Evolutionary conservation across 2,797 vertebrate genomes (phyloP), one percentile per base, ranked within the genome.

Genomic region (Clarias laeviceps): DNA sequence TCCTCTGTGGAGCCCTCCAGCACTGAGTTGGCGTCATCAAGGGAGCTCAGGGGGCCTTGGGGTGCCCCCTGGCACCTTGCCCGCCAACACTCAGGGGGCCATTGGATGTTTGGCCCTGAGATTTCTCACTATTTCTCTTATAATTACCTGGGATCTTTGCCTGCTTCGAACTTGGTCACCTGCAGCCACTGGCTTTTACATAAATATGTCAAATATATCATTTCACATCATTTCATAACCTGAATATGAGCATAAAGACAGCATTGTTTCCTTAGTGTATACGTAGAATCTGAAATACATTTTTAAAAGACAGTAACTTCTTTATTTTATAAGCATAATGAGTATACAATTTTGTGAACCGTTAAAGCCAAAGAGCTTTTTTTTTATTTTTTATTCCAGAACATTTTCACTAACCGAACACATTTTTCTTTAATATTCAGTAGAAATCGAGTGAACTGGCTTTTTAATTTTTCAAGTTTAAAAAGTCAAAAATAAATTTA

Each of bases 21-120:
- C 85, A 83, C 85, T 87, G 34, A 65, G 91, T 88, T 94, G 93
- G 92, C 94, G 93, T 95, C 95, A 96, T 95, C 93, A 92, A 86
- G 94, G 93, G 94, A 94, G 91, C 83, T 91, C 84, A 50, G 54
- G 81, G 83, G 87, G 85, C 82, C 64, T 81, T 54, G 50, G 78
- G 84, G 77, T 90, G 91, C 90, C 91, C 93, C 91, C 87, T 91
- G 90, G 93, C 86, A 92, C 88, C 91, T 89, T 91, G 92, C 88
- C 88, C 87, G 87, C 91, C 89, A 90, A 91, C 91, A 90, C 93
- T 85, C 92, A 88, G 82, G 91, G 86, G 93, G 92, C 84, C 89
- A 88, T 84, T 90, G 92, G 90, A 89, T 90, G 37, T 84, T 87
- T 84, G 69, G 81, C 66, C 59, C 11, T 20, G 27, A 84, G 72